These are phyloP conservation scores for Lynx canadensis DNA, from an alignment of 2,113 vertebrate genomes.

Conservation along the genomic window DNA sequence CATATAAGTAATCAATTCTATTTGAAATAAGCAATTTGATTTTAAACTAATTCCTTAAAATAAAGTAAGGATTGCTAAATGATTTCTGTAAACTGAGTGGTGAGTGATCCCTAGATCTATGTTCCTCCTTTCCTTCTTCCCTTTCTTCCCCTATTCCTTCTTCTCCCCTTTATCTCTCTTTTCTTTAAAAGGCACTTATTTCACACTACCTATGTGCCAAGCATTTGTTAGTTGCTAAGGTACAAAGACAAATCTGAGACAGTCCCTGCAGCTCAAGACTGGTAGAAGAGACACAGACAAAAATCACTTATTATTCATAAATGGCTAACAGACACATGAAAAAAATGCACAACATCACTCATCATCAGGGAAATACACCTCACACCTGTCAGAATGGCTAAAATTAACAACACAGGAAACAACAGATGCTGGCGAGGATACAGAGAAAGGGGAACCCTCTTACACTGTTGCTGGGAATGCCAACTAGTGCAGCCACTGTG, in stretches of 20 bases:
- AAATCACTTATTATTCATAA: not conserved
- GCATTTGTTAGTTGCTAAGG: not conserved
- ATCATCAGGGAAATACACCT: not conserved
- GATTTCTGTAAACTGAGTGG: slow-evolving; percentile 25
- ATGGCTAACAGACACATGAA: not conserved
- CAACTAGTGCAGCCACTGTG: not conserved
- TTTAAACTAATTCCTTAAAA: slow-evolving; percentile 24
- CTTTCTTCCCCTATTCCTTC: not conserved
- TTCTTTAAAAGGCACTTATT: not conserved
- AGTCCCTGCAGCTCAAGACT: not conserved
- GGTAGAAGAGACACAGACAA: not conserved
- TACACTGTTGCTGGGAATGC: not conserved
- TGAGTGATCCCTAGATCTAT: not conserved
- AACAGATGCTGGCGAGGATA: not conserved
- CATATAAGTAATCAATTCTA: slow-evolving; percentile 2
- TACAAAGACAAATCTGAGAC: not conserved
- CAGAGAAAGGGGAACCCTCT: not conserved
- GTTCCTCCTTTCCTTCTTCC: not conserved
- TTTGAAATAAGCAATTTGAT: slow-evolving; percentile 20
- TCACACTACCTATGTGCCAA: not conserved
- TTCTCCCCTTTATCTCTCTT: not conserved
- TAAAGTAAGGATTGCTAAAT: slow-evolving; percentile 38
- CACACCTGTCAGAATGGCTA: not conserved
- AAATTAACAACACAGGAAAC: not conserved
- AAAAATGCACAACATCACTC: not conserved